Base-by-base conservation (phyloP, 2,888 invertebrate genomes). In the Oscheius onirici region DNA sequence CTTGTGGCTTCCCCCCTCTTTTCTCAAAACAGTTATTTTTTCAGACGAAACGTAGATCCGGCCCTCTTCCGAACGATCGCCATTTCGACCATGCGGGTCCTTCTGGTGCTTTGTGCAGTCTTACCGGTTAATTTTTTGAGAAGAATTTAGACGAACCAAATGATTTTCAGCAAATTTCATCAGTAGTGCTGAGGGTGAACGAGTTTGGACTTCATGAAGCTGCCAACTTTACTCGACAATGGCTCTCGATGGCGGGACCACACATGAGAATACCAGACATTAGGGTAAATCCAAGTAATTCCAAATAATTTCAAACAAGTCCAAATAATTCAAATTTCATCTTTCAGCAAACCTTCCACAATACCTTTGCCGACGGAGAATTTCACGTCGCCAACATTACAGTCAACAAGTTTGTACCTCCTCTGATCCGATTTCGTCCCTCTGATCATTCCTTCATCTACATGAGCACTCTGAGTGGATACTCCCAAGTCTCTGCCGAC, bases 221-320 rank as follows among this genome's bases (percentile, higher is more conserved):
- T 24, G 85, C 84, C 15, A 82, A 83, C 28, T 84, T 83, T 71
- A 85, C 85, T 13, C 74, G 84, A 65, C 83, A 83, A 73, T 85
- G 85, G 85, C 81, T 85, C 54, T 72, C 78, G 8, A 75, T 79
- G 77, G 82, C 83, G 10, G 75, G 84, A 55, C 78, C 81, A 5
- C 81, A 82, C 43, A 76, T 83, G 75, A 78, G 78, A 76, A 74
- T 84, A 55, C 84, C 84, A 8, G 77, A 78, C 49, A 75, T 80
- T 41, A 73, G 71, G 72, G 82, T 81, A 20, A 54, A 44, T 67
- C 1, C 17, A 11, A 3, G 26, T 22, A 49, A 49, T n/a, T 20
- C n/a, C 20, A n/a, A n/a, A n/a, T n/a, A n/a, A n/a, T n/a, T n/a
- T n/a, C n/a, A n/a, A n/a, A n/a, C n/a, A n/a, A n/a, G n/a, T n/a